Evolutionary conservation across 2,797 vertebrate genomes (phyloP), one percentile per base, ranked within the genome.

Genomic region (Rhynchonycteris naso): DNA sequence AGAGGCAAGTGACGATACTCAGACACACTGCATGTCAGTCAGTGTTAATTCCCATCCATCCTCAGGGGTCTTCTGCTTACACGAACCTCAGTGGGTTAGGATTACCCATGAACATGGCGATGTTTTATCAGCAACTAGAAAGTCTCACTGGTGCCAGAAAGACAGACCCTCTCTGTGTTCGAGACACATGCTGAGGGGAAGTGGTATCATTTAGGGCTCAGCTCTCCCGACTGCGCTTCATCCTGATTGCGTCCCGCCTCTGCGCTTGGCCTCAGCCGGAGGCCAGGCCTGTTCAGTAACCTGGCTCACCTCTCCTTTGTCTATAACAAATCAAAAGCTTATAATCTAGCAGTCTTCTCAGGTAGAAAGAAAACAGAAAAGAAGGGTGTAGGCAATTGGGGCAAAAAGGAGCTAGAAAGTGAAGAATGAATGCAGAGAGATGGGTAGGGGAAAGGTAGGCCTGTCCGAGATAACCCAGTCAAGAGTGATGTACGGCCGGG

Each of bases 21-120:
- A 11, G 4, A 2, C 19, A 7, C 5, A 12, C 38, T 61, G 26
- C 24, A 0, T 35, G 14, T 2, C n/a, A 54, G 61, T 28, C 10
- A 16, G 26, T 28, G 59, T 75, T 30, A 66, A 0, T 83, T 88
- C 43, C 74, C 21, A 6, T 74, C 33, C 33, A 26, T 81, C 76
- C n/a, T 79, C 12, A 0, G 10, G 56, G 50, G 88, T 91, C 56
- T 88, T 71, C 72, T 56, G 1, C 83, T 59, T 50, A 35, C 18
- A 1, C 16, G 30, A 72, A 50, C 72, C 24, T 59, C 54, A 47
- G 43, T 43, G 43, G 58, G 24, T 86, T 7, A 43, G n/a, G 30
- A 71, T 52, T 80, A 43, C 43, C 43, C 43, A 43, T 7, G 43
- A 43, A 43, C 43, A 74, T 43, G 38, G 50, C 28, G 21, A 38